Conservation (phyloP, 2,888 invertebrate genomes). For the Noctua pronuba region DNA sequence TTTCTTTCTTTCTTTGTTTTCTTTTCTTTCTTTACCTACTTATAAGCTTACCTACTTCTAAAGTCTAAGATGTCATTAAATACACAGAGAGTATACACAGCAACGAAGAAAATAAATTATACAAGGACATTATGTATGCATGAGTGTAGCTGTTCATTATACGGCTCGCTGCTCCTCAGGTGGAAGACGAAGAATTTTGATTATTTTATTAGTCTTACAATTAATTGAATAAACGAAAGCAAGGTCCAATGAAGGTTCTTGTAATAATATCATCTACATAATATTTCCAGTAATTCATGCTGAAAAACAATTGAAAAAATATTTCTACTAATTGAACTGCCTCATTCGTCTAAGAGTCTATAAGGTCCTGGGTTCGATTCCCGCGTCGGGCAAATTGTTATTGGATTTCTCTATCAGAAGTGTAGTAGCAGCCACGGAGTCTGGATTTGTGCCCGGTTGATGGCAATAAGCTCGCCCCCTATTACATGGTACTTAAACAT, state of each 20-base stretch:
- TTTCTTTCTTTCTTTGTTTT: too few relatives aligned
- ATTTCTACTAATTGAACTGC: too few relatives aligned
- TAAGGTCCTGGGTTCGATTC: too few relatives aligned
- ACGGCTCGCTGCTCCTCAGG: constrained; percentile 24
- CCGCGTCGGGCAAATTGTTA: too few relatives aligned
- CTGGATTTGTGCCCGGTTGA: too few relatives aligned
- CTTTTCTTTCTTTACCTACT: too few relatives aligned
- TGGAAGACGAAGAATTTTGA: constrained; percentile 33
- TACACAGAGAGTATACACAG: constrained; percentile 1
- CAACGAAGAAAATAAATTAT: constrained; percentile 54
- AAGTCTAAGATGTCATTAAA: constrained; percentile 35
- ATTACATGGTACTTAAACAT: too few relatives aligned
- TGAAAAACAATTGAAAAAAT: too few relatives aligned
- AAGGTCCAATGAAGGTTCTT: neutral
- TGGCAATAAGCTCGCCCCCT: too few relatives aligned
- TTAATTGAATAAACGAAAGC: constrained; percentile 41
- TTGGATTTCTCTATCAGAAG: too few relatives aligned
- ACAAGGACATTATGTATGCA: constrained; percentile 52
- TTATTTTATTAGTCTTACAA: constrained; percentile 47
- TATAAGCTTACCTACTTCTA: neutral
- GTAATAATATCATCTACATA: neutral
- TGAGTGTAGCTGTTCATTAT: constrained; percentile 33
- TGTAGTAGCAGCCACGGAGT: too few relatives aligned
- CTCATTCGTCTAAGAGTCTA: too few relatives aligned
- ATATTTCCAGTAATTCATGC: neutral